These are phyloP conservation scores for Phylloscopus trochilus DNA, from an alignment of 2,113 vertebrate species.

Conservation along the genomic window DNA sequence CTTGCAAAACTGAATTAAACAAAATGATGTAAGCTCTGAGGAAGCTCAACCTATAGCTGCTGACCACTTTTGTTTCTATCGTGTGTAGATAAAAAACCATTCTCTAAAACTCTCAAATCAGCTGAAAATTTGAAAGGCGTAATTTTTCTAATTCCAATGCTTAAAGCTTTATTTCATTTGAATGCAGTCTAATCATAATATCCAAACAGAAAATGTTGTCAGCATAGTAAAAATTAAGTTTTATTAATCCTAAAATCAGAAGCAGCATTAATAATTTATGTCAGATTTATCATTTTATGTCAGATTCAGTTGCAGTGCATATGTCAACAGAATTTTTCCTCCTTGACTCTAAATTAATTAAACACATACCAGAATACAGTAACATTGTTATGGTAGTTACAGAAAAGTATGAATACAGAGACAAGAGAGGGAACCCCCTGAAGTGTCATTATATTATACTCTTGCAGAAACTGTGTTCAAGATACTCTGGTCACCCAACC, in stretches of 20 bases:
- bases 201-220: background rate
- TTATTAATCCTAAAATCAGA: background rate
- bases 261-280: background rate
- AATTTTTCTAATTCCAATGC: background rate
- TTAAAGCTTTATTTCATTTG: background rate
- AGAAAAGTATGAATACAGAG: background rate
- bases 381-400: background rate
- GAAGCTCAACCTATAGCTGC: background rate
- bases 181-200: background rate
- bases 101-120: background rate
- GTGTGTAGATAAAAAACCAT: accelerated
- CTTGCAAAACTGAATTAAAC: background rate
- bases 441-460: background rate
- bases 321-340: background rate
- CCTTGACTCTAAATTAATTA: background rate
- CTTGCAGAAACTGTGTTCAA: background rate
- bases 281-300: background rate
- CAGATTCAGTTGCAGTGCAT: background rate
- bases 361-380: background rate
- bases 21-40: background rate
- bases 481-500: background rate
- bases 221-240: background rate
- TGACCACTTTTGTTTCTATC: background rate
- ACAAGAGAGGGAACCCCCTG: background rate
- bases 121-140: background rate